A percentile compares a stretch with the other conserved stretches of the same genome.
phyloP scores from a whole-genome alignment of 2,797 vertebrate genomes.

The Salmo trutta region DNA sequence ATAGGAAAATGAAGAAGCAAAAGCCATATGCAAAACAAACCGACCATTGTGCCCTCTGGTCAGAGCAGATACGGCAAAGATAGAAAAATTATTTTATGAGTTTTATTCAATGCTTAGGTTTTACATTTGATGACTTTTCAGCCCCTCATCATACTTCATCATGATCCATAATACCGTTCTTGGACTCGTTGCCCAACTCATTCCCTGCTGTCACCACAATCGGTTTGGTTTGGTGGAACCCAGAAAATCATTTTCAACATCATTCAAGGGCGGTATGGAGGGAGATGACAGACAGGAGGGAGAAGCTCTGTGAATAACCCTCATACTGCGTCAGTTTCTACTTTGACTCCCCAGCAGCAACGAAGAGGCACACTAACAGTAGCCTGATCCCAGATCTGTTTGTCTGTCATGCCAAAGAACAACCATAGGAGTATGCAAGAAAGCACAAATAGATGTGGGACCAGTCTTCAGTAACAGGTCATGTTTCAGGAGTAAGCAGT shows the following conservation, averaged over 20 bases:
- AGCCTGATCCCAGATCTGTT: neutral
- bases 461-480: neutral
- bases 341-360: neutral
- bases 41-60: neutral
- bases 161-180: neutral
- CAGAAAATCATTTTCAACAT: slow-evolving; percentile 21
- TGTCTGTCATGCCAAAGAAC: slow-evolving; percentile 3
- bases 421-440: too few relatives aligned
- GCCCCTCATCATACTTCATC: neutral
- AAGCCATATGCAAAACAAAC: neutral
- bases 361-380: neutral
- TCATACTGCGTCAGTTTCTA: neutral
- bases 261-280: neutral
- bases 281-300: neutral
- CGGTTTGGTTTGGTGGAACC: slow-evolving; percentile 7
- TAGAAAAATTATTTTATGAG: too few relatives aligned
- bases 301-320: neutral
- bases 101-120: neutral
- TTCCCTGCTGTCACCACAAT: slow-evolving; percentile 14
- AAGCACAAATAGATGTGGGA: too few relatives aligned
- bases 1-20: neutral
- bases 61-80: neutral
- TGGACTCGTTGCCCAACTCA: neutral
- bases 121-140: neutral
- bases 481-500: slow-evolving; percentile 44